phyloP scores from a whole-genome alignment of 2,113 vertebrate species.

The Scytalopus superciliaris region DNA sequence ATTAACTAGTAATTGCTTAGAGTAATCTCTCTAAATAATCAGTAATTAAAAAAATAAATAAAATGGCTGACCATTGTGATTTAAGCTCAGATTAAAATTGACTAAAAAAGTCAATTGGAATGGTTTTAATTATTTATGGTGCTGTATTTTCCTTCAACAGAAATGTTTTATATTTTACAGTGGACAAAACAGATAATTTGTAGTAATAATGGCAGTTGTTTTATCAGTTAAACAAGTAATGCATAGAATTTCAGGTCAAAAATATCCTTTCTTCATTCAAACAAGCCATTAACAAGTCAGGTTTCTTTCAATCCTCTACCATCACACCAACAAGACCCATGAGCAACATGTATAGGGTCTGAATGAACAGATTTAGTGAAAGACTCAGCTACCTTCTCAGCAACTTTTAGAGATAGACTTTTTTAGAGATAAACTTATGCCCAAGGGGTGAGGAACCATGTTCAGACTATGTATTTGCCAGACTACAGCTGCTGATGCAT shows the following conservation, averaged over 20 bases:
- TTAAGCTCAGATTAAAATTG: constrained; percentile 64
- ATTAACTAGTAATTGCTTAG: constrained; percentile 56
- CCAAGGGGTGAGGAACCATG: neutral
- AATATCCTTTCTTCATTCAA: neutral
- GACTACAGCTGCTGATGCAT: neutral
- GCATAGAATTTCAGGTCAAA: neutral
- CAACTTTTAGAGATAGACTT: neutral
- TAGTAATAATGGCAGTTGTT: neutral
- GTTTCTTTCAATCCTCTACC: neutral
- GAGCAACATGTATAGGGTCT: neutral
- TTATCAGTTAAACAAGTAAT: neutral
- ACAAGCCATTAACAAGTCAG: neutral
- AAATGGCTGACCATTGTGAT: constrained; percentile 56
- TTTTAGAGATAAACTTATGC: neutral
- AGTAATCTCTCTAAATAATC: constrained; percentile 72
- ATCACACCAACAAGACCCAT: neutral
- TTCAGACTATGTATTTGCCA: neutral
- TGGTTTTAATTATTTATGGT: constrained; percentile 62
- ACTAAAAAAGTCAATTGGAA: constrained; percentile 60
- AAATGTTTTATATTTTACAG: constrained; percentile 24
- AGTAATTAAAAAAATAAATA: constrained; percentile 71
- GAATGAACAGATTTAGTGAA: neutral
- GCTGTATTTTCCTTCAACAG: neutral
- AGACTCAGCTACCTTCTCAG: neutral
- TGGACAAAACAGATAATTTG: constrained; percentile 37